Base-by-base conservation (phyloP, 2,113 vertebrate genomes). In the Chionomys nivalis region DNA sequence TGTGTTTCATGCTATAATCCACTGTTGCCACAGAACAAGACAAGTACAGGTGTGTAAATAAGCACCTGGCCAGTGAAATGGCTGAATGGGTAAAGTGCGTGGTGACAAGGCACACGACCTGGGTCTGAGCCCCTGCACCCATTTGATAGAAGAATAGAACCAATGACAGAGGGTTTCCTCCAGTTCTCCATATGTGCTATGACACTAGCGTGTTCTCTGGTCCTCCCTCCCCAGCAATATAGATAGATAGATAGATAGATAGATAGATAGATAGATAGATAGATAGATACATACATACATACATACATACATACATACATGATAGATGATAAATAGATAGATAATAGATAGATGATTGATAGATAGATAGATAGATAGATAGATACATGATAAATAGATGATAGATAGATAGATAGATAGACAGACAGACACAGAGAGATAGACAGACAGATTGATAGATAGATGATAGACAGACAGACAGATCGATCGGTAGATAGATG, bases 361-460 rank as follows among this genome's bases (percentile, higher is more conserved):
- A n/a, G n/a, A n/a, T n/a, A 49, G 49, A 49, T 11, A 10, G 49
- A 49, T 49, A 49, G 49, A 49, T 11, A 49, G 47, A 49, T 49
- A 49, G 47, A 49, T 49, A 49, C 5, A 49, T 49, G 47, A 49
- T 49, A 7, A 7, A 49, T 2, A 49, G 49, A 49, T 11, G 49
- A 49, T 11, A 1, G 17, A 58, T 19, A 19, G 55, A 19, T 19
- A 58, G 55, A 55, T 55, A 55, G 55, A 55, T 1, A 52, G 49
- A 52, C 1, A 49, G 11, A 13, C 1, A 52, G 49, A 52, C 0
- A 11, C 11, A 52, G 0, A 13, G 49, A 52, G 2, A 52, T n/a
- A n/a, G n/a, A n/a, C n/a, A 49, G 49, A 49, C 4, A 10, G 49
- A 49, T 49, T 11, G 49, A 49, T 11, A 49, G 47, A 49, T 49